Conservation (phyloP, 2,113 vertebrate species). For the Odobenus rosmarus region DNA sequence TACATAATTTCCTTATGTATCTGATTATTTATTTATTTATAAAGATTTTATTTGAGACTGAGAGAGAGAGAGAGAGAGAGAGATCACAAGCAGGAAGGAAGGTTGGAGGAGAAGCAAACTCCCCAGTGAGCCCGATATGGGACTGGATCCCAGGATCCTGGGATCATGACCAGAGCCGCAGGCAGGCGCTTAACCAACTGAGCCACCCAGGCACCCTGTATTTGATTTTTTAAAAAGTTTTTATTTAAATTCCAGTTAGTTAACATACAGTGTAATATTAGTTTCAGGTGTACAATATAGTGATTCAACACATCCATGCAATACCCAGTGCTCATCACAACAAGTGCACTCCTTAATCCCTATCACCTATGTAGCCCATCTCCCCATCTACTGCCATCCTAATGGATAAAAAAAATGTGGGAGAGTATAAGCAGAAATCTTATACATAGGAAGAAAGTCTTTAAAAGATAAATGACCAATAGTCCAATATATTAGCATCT, state of each 20-base stretch:
- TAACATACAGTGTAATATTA: neutral
- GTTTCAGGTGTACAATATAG: neutral
- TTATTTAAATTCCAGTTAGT: neutral
- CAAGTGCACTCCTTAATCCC: neutral
- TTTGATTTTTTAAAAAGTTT: neutral
- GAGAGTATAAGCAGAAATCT: conserved; percentile 13
- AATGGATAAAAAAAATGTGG: neutral
- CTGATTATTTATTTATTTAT: neutral
- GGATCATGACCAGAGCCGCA: neutral
- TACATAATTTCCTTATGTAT: conserved; percentile 31
- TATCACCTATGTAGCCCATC: neutral
- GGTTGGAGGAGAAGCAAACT: neutral
- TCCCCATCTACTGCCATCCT: neutral
- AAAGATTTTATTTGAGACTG: neutral
- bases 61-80: neutral
- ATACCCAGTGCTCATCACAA: neutral
- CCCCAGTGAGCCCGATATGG: neutral
- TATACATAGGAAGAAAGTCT: neutral
- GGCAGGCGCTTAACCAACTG: neutral
- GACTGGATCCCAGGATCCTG: neutral
- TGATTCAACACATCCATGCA: neutral
- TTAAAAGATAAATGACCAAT: conserved; percentile 54
- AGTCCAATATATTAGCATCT: conserved; percentile 32
- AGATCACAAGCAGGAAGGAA: neutral
- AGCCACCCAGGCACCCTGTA: neutral